phyloP scores from a whole-genome alignment of 2,888 invertebrate species.

The Gnatocerus cornutus region DNA sequence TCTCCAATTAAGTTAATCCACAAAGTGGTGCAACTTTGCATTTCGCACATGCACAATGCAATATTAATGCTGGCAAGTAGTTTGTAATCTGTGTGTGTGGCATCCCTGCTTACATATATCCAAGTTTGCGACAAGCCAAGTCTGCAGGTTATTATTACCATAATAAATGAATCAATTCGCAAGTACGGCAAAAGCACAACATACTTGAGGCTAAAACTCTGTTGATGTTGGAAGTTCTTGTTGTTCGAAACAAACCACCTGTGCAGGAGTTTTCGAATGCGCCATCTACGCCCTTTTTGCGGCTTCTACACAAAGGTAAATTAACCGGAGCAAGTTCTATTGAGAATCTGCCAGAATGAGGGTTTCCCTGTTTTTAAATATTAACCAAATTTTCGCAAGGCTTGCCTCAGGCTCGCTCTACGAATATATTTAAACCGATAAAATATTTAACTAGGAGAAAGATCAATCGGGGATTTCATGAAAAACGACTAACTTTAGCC shows the following conservation, averaged over 20 bases:
- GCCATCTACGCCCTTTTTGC: conserved; percentile 12
- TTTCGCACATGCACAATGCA: conserved; percentile 37
- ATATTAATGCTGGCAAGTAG: conserved; percentile 26
- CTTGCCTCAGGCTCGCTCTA: conserved; percentile 9
- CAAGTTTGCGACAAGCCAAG: conserved; percentile 29
- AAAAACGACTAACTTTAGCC: too few relatives aligned
- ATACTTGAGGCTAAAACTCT: conserved; percentile 21
- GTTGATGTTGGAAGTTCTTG: conserved; percentile 46
- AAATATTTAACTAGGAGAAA: too few relatives aligned
- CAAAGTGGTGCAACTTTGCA: conserved; percentile 20
- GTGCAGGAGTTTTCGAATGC: conserved; percentile 26
- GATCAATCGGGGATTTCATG: too few relatives aligned
- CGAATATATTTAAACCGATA: neutral
- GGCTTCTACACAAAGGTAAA: conserved; percentile 27
- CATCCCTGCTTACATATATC: conserved; percentile 28
- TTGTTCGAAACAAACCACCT: conserved; percentile 47
- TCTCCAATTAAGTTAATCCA: conserved; percentile 32
- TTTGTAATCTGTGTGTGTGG: conserved; percentile 37
- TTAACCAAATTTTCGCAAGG: conserved; percentile 28
- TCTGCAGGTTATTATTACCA: conserved; percentile 43
- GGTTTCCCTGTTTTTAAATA: conserved; percentile 28
- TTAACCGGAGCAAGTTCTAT: conserved; percentile 25
- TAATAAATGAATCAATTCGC: conserved; percentile 47
- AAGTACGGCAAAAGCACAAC: conserved; percentile 38
- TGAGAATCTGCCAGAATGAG: conserved; percentile 6